A percentile compares a stretch with the other conserved stretches of the same genome.
Conservation (phyloP, 2,888 invertebrate species). For the Galeruca laticollis region DNA sequence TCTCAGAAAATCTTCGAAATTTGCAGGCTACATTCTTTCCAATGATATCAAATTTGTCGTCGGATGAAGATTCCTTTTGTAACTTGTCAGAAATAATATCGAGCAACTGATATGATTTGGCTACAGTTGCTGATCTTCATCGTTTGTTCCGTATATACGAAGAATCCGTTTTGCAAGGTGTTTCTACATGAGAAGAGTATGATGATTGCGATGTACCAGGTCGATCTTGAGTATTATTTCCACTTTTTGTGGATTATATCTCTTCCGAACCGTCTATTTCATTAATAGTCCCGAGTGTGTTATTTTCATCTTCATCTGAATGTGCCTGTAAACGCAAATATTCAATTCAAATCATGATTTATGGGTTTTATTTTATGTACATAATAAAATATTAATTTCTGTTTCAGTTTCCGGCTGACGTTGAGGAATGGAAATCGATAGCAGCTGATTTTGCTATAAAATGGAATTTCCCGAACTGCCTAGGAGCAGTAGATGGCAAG, state of each 20-base stretch:
- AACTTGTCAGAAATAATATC: constrained; percentile 11
- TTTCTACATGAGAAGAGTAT: no score
- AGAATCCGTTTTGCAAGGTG: no score
- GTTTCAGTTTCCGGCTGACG: no score
- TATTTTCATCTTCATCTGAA: background rate
- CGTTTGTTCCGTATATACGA: no score
- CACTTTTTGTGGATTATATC: background rate
- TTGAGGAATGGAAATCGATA: no score
- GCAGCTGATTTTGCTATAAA: constrained; percentile 46
- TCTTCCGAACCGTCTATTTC: constrained; percentile 7
- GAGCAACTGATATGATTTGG: constrained; percentile 12
- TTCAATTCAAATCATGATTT: background rate
- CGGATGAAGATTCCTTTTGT: constrained; percentile 10
- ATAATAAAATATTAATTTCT: no score
- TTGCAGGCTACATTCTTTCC: constrained; percentile 37
- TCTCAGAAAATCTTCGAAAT: constrained; percentile 29
- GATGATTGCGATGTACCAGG: no score
- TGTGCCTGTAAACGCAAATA: constrained; percentile 3
- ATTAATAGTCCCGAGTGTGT: background rate
- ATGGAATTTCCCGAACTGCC: constrained; percentile 50
- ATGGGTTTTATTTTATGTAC: no score
- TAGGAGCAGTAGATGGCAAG: constrained; percentile 52
- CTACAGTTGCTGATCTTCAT: constrained; percentile 4
- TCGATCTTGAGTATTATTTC: no score
- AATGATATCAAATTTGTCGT: constrained; percentile 23